These are phyloP conservation scores for Poecilia velifera DNA, from an alignment of 2,797 vertebrate genomes.

Conservation along the genomic window DNA sequence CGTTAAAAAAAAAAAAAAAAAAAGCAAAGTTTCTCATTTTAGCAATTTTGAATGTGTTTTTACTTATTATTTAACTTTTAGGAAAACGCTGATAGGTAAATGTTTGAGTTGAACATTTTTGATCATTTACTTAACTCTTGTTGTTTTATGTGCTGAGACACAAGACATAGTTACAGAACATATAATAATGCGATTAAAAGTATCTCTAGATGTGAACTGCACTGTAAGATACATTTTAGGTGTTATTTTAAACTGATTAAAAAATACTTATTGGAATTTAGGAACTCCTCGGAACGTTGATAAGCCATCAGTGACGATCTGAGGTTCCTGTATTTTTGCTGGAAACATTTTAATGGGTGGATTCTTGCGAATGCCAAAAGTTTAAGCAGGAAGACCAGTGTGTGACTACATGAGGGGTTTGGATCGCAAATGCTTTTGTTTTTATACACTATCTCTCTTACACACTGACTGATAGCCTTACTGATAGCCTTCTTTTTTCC, in stretches of 20 bases:
- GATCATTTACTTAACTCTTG: slow-evolving; percentile 25
- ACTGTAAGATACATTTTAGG: slow-evolving; percentile 20
- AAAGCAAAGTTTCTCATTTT: background rate
- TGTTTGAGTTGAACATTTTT: slow-evolving; percentile 19
- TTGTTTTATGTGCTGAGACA: slow-evolving; percentile 2
- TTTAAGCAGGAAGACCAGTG: slow-evolving; percentile 48
- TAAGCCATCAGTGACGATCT: background rate
- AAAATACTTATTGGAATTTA: slow-evolving; percentile 28
- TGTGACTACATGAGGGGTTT: slow-evolving; percentile 52
- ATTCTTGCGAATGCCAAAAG: slow-evolving; percentile 48
- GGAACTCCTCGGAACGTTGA: background rate
- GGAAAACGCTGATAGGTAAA: slow-evolving; percentile 16
- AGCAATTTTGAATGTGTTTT: background rate
- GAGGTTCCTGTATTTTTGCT: background rate
- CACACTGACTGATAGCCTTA: slow-evolving; percentile 33
- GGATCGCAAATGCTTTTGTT: slow-evolving; percentile 75
- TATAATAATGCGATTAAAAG: slow-evolving; percentile 19
- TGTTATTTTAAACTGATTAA: slow-evolving; percentile 41
- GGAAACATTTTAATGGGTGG: background rate
- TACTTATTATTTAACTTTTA: background rate
- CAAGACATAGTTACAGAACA: slow-evolving; percentile 8
- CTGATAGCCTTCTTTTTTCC: slow-evolving; percentile 36
- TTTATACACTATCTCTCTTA: slow-evolving; percentile 73
- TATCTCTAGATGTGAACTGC: slow-evolving; percentile 24
- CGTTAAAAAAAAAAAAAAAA: background rate